Evolutionary conservation across 2,797 vertebrate species (phyloP), one percentile per base, ranked within the genome.

Genomic region (Muraenolepis orangiensis): DNA sequence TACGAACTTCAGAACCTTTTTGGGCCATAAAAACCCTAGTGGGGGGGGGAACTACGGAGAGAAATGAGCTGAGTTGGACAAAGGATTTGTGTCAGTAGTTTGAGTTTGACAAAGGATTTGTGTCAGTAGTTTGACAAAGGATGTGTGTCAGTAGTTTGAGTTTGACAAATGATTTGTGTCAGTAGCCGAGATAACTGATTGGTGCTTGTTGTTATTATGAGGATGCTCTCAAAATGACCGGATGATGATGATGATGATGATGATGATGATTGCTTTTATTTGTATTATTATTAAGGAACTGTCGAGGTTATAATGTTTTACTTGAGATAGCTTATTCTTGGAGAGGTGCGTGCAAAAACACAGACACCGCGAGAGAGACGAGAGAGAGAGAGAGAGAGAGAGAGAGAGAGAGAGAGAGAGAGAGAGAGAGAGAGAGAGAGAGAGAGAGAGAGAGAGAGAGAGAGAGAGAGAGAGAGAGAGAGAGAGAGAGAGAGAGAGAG

Each of bases 361-460:
- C 42, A 61, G 4, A 26, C 46, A 57, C 46, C n/a, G 40, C 30
- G 40, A 23, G 11, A 70, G 34, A 34, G 38, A 20, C n/a, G 26
- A 46, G 42, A 71, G n/a, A 10, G 70, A 72, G 42, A 72, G 28
- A 57, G 70, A 29, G 14, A 51, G 42, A 42, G 42, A 72, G 29
- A 66, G 32, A 26, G 32, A 66, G n/a, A 66, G 57, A 18, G 40
- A 51, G 14, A 72, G 40, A 31, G 31, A 42, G 7, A 2, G 31
- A 74, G 23, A 18, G 51, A 67, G 42, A 46, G 67, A 72, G 36
- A 29, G 64, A 26, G 23, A 61, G 18, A 13, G 0, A 0, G 2
- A 78, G 36, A 31, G 2, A 26, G 67, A 68, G 3, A 46, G 40
- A 51, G 40, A 23, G 11, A 70, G 34, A 34, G 38, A 20, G 26